Base-by-base conservation (phyloP, 2,797 vertebrate genomes). In the Platyrinchus mystaceus region DNA sequence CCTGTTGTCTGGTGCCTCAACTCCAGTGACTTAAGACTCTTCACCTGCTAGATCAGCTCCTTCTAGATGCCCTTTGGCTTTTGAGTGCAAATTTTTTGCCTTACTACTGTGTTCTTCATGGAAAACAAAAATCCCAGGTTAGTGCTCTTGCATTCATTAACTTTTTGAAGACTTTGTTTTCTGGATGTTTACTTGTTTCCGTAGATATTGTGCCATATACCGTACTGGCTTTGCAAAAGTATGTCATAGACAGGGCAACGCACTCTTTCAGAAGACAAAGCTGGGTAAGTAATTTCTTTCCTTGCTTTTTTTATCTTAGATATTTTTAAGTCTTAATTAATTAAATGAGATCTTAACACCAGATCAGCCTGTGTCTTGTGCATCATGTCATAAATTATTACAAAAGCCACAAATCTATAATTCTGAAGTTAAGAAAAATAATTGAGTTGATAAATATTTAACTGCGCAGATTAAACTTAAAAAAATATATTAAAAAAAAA, bases 121-220 rank as follows among this genome's bases (percentile, higher is more conserved):
- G 55, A 80, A 92, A 87, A 84, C 30, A 81, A 68, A 89, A 84
- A 69, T 85, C 23, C 10, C 30, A 67, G 36, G 58, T 94, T 94
- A 96, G 64, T 63, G n/a, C 23, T 97, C 87, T 84, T 90, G 82
- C 89, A 97, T 68, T 97, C 70, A 96, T 97, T 97, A 97, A 97
- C 95, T 79, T 69, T 43, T 75, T 4, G 39, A 73, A 58, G 36
- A 86, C 36, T n/a, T 76, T 69, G 30, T 79, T 82, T 86, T 69
- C 78, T 92, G 73, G 27, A 23, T 66, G 14, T 91, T 95, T 95
- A 59, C 84, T 52, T 71, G 49, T 58, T 91, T 88, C 14, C 5
- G 59, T 68, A 67, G 74, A 69, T 39, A 71, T 3, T 63, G 60
- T 82, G 89, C 86, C 66, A 28, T 75, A 53, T 50, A 36, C 59